Evolutionary conservation across 2,797 vertebrate species (phyloP).

Genomic region (Ataeniobius toweri): DNA sequence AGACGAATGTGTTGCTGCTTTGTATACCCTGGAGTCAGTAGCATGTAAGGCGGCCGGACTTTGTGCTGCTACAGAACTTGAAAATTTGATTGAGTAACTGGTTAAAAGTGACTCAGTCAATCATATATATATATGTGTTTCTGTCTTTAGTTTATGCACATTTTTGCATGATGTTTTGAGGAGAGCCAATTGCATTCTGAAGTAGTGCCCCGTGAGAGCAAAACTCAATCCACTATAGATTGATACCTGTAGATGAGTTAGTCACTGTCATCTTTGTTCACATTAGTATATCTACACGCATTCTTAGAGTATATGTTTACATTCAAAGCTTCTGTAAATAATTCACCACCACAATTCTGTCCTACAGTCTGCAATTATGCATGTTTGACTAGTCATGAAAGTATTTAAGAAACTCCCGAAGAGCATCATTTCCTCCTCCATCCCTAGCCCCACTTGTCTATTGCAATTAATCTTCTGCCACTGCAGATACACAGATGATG

Average conservation of each 20-base stretch:
- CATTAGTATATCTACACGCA: no score
- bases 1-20: not conserved
- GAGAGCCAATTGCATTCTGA: conserved; percentile 62
- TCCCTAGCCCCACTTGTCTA: no score
- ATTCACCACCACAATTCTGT: no score
- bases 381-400: no score
- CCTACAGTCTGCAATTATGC: no score
- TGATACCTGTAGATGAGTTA: not conserved
- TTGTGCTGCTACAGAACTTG: conserved; percentile 12
- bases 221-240: conserved; percentile 3
- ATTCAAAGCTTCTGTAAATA: no score
- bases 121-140: conserved; percentile 64
- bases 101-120: conserved; percentile 55
- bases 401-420: no score
- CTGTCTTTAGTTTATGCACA: conserved; percentile 69
- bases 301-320: no score
- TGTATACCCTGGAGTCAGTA: not conserved
- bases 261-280: no score
- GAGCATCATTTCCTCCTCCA: no score
- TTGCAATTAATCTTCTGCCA: no score
- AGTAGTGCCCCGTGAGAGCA: conserved; percentile 22
- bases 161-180: conserved; percentile 58
- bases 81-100: conserved; percentile 42
- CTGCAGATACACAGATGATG: no score
- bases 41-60: conserved; percentile 2